Percentiles rank a stretch among this genome's conserved stretches.
Conservation (phyloP, 2,888 invertebrate genomes). For the Acronicta psi region DNA sequence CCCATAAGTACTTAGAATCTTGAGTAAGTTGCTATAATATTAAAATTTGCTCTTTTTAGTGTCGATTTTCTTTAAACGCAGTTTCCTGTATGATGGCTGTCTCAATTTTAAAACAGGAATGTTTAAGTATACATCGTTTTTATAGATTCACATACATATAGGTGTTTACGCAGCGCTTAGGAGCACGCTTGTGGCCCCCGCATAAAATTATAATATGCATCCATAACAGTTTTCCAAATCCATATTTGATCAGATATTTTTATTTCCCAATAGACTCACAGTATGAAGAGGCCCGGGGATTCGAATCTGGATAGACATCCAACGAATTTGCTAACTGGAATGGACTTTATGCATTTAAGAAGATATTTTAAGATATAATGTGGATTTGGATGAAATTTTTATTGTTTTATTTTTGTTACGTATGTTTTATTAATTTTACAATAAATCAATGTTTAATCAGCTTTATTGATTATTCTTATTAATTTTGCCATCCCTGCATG, state of each 20-base stretch:
- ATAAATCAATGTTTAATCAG: conserved; percentile 78
- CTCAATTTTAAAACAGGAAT: conserved; percentile 9
- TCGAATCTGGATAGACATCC: conserved; percentile 64
- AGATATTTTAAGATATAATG: conserved; percentile 72
- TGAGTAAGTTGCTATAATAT: neutral
- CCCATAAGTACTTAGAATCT: neutral
- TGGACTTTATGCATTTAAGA: conserved; percentile 81
- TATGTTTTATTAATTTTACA: conserved; percentile 64
- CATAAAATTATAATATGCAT: conserved; percentile 42
- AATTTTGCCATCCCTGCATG: conserved; percentile 24
- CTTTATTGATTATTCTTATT: conserved; percentile 66
- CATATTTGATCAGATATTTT: conserved; percentile 81
- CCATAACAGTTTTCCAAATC: conserved; percentile 74
- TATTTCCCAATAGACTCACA: conserved; percentile 85
- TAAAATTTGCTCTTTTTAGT: too few species aligned
- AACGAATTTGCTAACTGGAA: conserved; percentile 67
- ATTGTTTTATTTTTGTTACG: conserved; percentile 69
- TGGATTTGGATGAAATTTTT: conserved; percentile 80
- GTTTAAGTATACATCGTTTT: neutral
- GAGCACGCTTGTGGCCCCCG: conserved; percentile 45
- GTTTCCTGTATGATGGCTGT: too few species aligned
- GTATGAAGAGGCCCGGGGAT: conserved; percentile 79
- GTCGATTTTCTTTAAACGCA: too few species aligned
- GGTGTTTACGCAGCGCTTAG: conserved; percentile 32
- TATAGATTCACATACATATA: conserved; percentile 10